Percentiles rank a stretch among this genome's conserved stretches.
These are phyloP conservation scores for Drosophila tsacasi DNA, from an alignment of 1,140 invertebrate genomes.

Conservation along the genomic window DNA sequence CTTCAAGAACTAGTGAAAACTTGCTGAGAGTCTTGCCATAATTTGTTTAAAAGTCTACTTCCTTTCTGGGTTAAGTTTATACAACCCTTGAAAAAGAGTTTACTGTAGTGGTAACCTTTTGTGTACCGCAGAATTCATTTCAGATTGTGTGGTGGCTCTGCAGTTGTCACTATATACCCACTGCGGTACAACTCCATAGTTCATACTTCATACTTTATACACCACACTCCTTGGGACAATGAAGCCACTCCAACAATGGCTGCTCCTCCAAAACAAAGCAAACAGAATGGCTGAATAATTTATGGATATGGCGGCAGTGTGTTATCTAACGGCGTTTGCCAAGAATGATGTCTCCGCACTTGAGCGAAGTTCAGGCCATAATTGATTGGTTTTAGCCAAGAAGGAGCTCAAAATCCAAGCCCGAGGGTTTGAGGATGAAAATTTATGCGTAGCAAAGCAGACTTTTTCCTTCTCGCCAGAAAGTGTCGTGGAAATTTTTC, in stretches of 20 bases:
- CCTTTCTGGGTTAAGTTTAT: background rate
- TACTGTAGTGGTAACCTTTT: background rate
- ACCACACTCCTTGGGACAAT: conserved; percentile 38
- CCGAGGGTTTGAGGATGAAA: conserved; percentile 17
- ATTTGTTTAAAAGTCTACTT: background rate
- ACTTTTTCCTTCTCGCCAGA: conserved; percentile 1
- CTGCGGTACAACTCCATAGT: conserved; percentile 21
- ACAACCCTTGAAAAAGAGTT: background rate
- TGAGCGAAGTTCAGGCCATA: conserved; percentile 33
- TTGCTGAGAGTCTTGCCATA: no score
- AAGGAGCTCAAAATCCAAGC: conserved; percentile 45
- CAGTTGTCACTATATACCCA: conserved; percentile 21
- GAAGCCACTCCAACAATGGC: conserved; percentile 41
- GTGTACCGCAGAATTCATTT: background rate
- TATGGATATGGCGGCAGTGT: conserved; percentile 63
- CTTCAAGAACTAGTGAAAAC: background rate
- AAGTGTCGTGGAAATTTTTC: conserved; percentile 37
- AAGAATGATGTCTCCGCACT: conserved; percentile 33
- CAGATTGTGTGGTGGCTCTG: background rate
- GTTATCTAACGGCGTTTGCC: conserved; percentile 69
- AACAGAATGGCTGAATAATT: conserved; percentile 54
- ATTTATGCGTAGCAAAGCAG: conserved; percentile 50
- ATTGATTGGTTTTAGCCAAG: conserved; percentile 62
- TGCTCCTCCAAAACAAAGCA: conserved; percentile 35
- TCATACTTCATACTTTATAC: background rate